phyloP scores from a whole-genome alignment of 2,797 vertebrate species.

The Malurus leucopterus region DNA sequence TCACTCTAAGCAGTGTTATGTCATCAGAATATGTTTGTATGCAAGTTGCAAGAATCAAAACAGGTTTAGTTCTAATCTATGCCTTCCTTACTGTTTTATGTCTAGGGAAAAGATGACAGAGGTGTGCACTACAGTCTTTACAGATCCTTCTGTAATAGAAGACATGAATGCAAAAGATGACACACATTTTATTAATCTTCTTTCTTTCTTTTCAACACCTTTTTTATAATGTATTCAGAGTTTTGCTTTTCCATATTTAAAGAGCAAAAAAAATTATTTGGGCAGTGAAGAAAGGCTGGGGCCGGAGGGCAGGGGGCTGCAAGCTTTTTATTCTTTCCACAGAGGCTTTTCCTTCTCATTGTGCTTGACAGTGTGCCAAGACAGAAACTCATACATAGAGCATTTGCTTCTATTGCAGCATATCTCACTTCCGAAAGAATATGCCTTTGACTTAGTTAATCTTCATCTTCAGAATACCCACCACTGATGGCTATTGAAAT shows the following conservation, averaged over 20 bases:
- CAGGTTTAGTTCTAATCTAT: constrained; percentile 57
- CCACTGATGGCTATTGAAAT: neutral
- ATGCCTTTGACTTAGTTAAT: neutral
- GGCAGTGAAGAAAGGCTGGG: neutral
- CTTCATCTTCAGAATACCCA: neutral
- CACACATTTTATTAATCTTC: constrained; percentile 61
- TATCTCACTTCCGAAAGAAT: neutral
- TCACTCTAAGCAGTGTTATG: constrained; percentile 48
- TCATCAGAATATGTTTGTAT: constrained; percentile 60
- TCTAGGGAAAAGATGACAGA: constrained; percentile 42
- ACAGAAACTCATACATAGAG: neutral
- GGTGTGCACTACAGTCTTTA: constrained; percentile 20
- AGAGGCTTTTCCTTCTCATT: constrained; percentile 11
- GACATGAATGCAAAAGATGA: constrained; percentile 46
- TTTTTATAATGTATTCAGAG: constrained; percentile 43
- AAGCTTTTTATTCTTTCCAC: constrained; percentile 26
- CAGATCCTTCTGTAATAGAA: constrained; percentile 18
- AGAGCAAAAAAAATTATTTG: constrained; percentile 39
- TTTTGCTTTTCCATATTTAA: constrained; percentile 49
- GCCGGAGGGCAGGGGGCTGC: fast-evolving
- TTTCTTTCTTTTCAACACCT: constrained; percentile 41
- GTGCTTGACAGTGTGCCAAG: neutral
- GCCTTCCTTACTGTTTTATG: constrained; percentile 56
- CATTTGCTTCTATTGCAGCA: neutral
- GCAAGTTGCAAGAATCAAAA: constrained; percentile 42